phyloP scores from a whole-genome alignment of 2,113 vertebrate species.

The Nyctereutes procyonoides region DNA sequence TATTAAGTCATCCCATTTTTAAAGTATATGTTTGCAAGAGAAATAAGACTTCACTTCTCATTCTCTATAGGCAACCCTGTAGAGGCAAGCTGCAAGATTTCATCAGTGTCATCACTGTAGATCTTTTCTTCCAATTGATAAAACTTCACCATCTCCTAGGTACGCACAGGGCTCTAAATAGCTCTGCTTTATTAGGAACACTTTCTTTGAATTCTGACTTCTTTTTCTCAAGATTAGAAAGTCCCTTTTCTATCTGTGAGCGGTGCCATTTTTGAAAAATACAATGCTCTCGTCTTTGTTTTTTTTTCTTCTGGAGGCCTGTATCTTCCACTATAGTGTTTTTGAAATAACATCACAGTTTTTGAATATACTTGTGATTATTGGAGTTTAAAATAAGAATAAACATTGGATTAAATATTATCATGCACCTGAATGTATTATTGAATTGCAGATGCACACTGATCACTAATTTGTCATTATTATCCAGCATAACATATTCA shows the following conservation, averaged over 20 bases:
- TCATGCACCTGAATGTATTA: background rate
- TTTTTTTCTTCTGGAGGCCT: background rate
- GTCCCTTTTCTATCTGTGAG: background rate
- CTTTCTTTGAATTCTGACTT: background rate
- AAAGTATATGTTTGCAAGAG: background rate
- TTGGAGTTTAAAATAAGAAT: slow-evolving; percentile 4
- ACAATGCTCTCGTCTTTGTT: background rate
- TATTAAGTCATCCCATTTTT: background rate
- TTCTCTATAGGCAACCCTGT: background rate
- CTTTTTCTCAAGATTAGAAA: background rate
- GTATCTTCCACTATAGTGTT: background rate
- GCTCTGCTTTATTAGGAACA: background rate
- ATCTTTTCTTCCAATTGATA: background rate
- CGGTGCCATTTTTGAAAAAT: background rate
- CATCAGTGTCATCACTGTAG: background rate
- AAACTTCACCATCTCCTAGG: background rate
- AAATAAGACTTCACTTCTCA: background rate
- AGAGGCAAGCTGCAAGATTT: background rate
- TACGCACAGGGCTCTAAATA: background rate
- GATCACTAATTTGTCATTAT: background rate
- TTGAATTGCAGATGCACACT: background rate
- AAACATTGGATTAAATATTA: background rate
- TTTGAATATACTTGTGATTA: background rate
- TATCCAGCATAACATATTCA: background rate
- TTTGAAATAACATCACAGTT: background rate